Percentiles rank a stretch among this genome's conserved stretches.
phyloP scores from a whole-genome alignment of 23 tunicate genomes.

The Trididemnum nubilum region DNA sequence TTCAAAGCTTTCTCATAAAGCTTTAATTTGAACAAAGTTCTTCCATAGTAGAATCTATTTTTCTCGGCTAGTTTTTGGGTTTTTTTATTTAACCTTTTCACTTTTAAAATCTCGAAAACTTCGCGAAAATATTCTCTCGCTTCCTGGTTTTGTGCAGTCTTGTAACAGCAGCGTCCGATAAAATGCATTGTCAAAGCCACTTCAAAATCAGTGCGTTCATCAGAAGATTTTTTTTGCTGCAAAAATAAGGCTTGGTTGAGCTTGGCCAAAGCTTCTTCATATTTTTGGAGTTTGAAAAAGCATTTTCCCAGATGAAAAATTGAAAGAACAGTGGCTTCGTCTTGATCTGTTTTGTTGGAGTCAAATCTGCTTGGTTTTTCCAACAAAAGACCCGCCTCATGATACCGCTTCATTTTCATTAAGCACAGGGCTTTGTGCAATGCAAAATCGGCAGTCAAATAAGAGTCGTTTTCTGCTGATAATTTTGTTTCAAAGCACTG shows the following conservation, averaged over 20 bases:
- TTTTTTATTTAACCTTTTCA: neutral
- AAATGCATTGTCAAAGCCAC: neutral
- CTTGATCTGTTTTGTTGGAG: neutral
- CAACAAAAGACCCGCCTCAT: neutral
- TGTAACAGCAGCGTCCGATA: neutral
- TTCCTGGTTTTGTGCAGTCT: neutral
- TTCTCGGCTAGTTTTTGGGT: neutral
- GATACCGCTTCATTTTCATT: neutral
- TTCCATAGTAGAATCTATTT: neutral
- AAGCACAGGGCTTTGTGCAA: neutral
- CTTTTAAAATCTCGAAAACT: neutral
- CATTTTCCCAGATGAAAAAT: neutral
- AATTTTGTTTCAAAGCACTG: neutral
- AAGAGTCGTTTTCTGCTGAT: no score
- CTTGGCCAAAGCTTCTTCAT: neutral
- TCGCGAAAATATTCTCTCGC: neutral
- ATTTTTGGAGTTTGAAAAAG: neutral
- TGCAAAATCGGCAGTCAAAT: no score
- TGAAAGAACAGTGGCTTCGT: neutral
- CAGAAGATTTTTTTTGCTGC: neutral
- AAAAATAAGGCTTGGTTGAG: neutral
- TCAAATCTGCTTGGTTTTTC: neutral
- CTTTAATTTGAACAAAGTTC: neutral
- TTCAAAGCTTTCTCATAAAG: neutral
- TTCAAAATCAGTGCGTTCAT: neutral